phyloP scores from a whole-genome alignment of 2,888 invertebrate genomes.

The Folsomia manolachei region DNA sequence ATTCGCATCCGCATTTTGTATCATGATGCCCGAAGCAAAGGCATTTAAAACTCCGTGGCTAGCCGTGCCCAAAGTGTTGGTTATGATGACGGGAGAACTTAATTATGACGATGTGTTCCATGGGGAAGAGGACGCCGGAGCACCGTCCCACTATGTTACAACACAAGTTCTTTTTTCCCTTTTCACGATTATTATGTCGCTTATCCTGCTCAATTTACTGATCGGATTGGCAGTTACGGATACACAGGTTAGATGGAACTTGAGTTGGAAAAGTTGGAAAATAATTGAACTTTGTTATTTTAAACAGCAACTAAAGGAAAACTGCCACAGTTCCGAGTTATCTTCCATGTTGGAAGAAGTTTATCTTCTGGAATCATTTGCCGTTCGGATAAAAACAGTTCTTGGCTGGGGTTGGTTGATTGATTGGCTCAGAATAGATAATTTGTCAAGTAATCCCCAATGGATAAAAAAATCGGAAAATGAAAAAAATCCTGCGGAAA shows the following conservation, averaged over 20 bases:
- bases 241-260: slow-evolving; percentile 15
- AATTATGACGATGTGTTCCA: slow-evolving; percentile 22
- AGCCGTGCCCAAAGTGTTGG: slow-evolving; percentile 11
- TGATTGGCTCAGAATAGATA: no score
- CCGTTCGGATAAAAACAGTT: not conserved
- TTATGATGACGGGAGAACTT: slow-evolving; percentile 21
- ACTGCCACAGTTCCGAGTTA: not conserved
- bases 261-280: no score
- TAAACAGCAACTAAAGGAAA: not conserved
- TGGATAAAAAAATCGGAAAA: no score
- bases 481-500: no score
- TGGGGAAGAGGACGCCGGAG: not conserved
- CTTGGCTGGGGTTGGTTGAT: no score
- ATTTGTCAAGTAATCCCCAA: no score
- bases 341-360: slow-evolving; percentile 1
- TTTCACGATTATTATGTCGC: slow-evolving; percentile 17
- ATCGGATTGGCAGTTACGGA: not conserved
- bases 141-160: not conserved
- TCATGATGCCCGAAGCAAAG: slow-evolving; percentile 8
- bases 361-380: not conserved
- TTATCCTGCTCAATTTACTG: slow-evolving; percentile 14
- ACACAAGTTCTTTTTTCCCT: slow-evolving; percentile 6
- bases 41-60: slow-evolving; percentile 16
- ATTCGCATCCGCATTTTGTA: not conserved
- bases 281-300: no score